Evolutionary conservation across 2,113 vertebrate species (phyloP).

Genomic region (Ornithorhynchus anatinus): DNA sequence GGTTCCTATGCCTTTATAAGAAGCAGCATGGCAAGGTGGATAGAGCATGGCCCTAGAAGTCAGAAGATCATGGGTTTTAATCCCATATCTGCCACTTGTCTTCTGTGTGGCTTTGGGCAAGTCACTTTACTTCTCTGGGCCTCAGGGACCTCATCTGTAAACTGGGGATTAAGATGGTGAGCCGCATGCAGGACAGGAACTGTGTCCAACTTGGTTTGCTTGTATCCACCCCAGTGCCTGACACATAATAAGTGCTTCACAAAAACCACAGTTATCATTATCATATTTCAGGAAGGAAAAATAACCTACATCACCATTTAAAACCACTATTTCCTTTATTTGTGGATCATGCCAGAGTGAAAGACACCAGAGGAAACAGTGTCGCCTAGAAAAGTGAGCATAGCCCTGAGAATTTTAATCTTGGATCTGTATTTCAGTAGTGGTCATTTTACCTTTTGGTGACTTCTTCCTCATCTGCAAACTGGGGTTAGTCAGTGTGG

Average conservation of each 20-base stretch:
- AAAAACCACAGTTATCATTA: conserved; percentile 23
- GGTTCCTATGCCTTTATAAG: conserved; percentile 42
- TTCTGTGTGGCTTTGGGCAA: too few relatives aligned
- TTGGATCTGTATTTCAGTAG: background rate
- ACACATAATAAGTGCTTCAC: background rate
- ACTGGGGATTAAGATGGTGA: too few relatives aligned
- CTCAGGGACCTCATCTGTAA: too few relatives aligned
- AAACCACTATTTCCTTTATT: conserved; percentile 61
- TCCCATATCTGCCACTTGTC: too few relatives aligned
- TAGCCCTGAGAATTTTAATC: background rate
- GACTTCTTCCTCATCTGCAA: conserved; percentile 20
- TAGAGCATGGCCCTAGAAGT: too few relatives aligned
- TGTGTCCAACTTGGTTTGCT: too few relatives aligned
- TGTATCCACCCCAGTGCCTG: too few relatives aligned
- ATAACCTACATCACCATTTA: conserved; percentile 32
- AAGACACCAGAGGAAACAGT: conserved; percentile 11
- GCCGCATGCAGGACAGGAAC: too few relatives aligned
- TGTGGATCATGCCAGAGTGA: conserved; percentile 43
- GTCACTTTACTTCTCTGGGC: too few relatives aligned
- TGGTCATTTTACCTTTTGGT: conserved; percentile 31
- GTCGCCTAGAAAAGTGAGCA: background rate
- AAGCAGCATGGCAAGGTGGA: too few relatives aligned
- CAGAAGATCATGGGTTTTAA: too few relatives aligned
- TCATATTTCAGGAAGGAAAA: conserved; percentile 48
- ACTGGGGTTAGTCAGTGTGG: background rate